Percentiles rank a stretch among this genome's conserved stretches.
These are phyloP conservation scores for Diorhabda elongata DNA, from an alignment of 1,140 invertebrate genomes.

Conservation along the genomic window DNA sequence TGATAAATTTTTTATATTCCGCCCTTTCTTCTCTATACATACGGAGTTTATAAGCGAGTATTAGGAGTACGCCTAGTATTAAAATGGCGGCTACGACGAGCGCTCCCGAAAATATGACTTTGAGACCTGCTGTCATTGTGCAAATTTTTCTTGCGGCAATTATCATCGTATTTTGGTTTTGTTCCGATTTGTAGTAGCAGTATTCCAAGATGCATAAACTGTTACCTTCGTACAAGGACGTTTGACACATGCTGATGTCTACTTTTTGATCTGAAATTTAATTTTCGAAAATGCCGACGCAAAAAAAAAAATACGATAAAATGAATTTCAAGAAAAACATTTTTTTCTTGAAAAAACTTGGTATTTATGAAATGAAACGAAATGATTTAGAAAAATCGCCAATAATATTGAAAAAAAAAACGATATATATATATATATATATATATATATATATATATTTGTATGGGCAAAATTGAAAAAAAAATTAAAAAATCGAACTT, in stretches of 20 bases:
- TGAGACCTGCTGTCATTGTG: conserved; percentile 9
- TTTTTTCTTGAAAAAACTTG: too few relatives aligned
- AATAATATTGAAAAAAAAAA: too few relatives aligned
- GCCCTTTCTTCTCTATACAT: conserved; percentile 20
- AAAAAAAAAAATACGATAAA: too few relatives aligned
- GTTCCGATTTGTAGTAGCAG: conserved; percentile 15
- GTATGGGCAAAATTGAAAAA: neutral
- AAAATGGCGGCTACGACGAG: conserved; percentile 15
- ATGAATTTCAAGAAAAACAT: too few relatives aligned
- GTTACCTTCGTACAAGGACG: conserved; percentile 8
- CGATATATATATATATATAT: too few relatives aligned
- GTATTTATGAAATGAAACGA: too few relatives aligned
- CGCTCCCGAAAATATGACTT: neutral
- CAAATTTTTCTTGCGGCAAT: conserved; percentile 12
- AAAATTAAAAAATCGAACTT: neutral
- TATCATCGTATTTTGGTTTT: conserved; percentile 9
- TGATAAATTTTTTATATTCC: conserved; percentile 29
- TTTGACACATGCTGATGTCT: conserved; percentile 15
- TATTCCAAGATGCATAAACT: conserved; percentile 15
- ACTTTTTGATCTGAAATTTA: neutral
- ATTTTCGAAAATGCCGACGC: too few relatives aligned
- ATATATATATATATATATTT: neutral
- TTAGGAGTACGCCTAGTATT: conserved; percentile 14
- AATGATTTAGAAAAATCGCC: too few relatives aligned
- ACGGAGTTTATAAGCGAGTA: conserved; percentile 20